Conservation (phyloP, 2,888 invertebrate genomes). For the Cotesia congregata region DNA sequence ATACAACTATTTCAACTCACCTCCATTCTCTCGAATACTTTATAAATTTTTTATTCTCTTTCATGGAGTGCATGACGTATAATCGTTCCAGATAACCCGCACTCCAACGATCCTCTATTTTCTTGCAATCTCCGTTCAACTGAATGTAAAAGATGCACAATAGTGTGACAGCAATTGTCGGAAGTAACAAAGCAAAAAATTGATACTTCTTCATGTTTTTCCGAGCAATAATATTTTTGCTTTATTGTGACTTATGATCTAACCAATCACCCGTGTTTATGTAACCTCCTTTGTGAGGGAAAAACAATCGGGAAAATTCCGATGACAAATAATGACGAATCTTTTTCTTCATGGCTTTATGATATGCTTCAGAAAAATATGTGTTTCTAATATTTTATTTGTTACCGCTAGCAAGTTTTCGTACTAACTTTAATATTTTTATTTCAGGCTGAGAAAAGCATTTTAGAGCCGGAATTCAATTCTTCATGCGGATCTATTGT, state of each 20-base stretch:
- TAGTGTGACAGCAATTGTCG: background rate
- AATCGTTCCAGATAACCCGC: background rate
- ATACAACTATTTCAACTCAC: background rate
- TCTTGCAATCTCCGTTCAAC: background rate
- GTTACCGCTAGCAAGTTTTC: too few species aligned
- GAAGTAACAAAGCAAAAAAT: conserved; percentile 1
- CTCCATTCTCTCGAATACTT: background rate
- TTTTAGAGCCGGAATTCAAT: too few species aligned
- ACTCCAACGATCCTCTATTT: background rate
- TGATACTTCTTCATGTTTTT: background rate
- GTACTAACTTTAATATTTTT: too few species aligned
- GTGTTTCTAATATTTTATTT: too few species aligned
- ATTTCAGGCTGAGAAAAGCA: too few species aligned
- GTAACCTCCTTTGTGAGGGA: background rate
- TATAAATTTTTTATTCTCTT: conserved; percentile 1
- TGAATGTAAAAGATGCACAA: background rate
- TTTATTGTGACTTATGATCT: background rate
- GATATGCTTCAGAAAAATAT: too few species aligned
- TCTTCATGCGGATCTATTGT: too few species aligned
- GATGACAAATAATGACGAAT: background rate
- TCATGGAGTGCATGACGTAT: background rate
- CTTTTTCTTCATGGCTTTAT: background rate
- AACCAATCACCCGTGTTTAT: background rate
- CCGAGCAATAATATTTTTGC: background rate
- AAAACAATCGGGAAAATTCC: background rate